A percentile compares a stretch with the other conserved stretches of the same genome.
phyloP scores from a whole-genome alignment of 1,140 invertebrate genomes.

The Antheraea mylitta region DNA sequence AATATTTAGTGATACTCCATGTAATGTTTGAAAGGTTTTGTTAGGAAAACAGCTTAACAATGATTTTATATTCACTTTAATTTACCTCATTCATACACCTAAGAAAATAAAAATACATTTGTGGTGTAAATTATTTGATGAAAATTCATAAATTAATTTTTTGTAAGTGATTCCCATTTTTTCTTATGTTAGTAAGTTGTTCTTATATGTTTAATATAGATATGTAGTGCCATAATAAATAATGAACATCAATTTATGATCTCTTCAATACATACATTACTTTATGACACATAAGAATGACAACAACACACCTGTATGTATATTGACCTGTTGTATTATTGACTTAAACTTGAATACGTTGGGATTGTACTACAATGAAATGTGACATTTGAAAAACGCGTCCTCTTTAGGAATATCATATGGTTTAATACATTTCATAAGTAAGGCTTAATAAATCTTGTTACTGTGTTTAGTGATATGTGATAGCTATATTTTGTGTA shows the following conservation, averaged over 20 bases:
- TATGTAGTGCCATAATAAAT: not conserved
- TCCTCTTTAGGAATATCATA: not conserved
- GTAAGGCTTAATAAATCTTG: too few relatives aligned
- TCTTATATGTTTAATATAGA: too few relatives aligned
- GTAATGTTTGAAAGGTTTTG: too few relatives aligned
- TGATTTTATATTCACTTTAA: too few relatives aligned
- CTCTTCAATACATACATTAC: not conserved
- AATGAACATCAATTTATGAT: conserved; percentile 2
- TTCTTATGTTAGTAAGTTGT: not conserved
- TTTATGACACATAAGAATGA: not conserved
- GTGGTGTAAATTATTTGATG: too few relatives aligned
- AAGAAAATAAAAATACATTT: too few relatives aligned
- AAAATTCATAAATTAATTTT: too few relatives aligned
- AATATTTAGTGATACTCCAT: too few relatives aligned
- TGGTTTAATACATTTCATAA: not conserved
- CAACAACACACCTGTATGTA: not conserved
- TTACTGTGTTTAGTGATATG: too few relatives aligned
- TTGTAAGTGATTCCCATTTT: not conserved
- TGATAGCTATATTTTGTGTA: too few relatives aligned
- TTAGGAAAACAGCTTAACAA: too few relatives aligned
- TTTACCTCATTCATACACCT: too few relatives aligned
- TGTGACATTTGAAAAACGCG: not conserved
- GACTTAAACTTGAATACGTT: not conserved
- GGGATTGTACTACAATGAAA: not conserved
- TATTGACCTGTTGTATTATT: not conserved